phyloP scores from a whole-genome alignment of 2,113 vertebrate species.

The Hirundichthys speculiger region DNA sequence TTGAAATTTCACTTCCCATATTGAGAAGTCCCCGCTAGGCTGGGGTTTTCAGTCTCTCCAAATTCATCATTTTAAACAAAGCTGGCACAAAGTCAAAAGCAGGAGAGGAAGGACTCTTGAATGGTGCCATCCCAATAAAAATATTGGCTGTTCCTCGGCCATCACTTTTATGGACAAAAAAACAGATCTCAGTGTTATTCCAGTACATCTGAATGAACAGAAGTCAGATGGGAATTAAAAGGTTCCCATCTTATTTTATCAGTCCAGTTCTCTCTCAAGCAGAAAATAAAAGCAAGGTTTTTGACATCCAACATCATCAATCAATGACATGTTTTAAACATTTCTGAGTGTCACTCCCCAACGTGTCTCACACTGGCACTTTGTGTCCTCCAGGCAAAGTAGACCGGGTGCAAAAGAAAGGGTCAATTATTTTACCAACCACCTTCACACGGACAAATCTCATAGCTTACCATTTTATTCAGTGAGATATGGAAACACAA shows the following conservation, averaged over 20 bases:
- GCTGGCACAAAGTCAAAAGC: conserved; percentile 48
- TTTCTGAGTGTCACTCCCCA: no score
- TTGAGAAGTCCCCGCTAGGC: conserved; percentile 16
- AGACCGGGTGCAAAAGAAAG: no score
- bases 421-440: no score
- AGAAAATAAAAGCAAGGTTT: no score
- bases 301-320: no score
- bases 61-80: conserved; percentile 41
- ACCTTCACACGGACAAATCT: no score
- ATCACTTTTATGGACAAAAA: conserved; percentile 29
- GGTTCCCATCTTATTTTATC: not conserved
- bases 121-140: conserved; percentile 40
- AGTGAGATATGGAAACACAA: no score
- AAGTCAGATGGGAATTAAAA: not conserved
- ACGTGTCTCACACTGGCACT: no score
- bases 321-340: no score
- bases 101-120: conserved; percentile 16
- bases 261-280: no score
- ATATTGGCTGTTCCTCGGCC: conserved; percentile 13
- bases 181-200: conserved; percentile 21
- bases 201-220: conserved; percentile 9
- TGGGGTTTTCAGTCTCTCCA: conserved; percentile 23
- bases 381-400: no score
- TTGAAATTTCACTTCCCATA: conserved; percentile 26
- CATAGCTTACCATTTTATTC: no score